Base-by-base conservation (phyloP, 2,888 invertebrate genomes). In the Hirtodrosophila cameraria region DNA sequence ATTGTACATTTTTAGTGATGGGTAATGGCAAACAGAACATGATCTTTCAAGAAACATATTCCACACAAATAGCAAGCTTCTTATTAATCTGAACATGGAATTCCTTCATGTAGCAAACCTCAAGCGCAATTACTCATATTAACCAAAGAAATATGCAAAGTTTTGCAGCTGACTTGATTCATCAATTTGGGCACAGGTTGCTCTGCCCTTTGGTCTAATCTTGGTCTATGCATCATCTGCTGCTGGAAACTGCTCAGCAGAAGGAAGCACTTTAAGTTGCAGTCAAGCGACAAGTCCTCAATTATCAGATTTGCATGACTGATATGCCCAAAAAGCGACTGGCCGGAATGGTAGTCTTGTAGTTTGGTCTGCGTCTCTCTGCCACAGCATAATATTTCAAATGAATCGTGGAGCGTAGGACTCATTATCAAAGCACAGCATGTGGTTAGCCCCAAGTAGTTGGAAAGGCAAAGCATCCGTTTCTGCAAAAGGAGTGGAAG, bases 251-350 rank as follows among this genome's bases (percentile, higher is more conserved):
- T 42, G 43, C 30, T 53, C 28, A 50, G 55, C 43, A 39, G 15
- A 59, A 41, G 31, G 58, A 16, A 42, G 61, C 80, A 86, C 83
- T 80, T 86, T 66, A 80, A 86, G 76, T 75, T 85, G 61, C 80
- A 70, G 66, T 69, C 80, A 75, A 83, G 65, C 73, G 75, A 68
- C 79, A 81, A 83, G 81, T 73, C 85, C 82, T 83, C 83, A 83
- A 86, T 83, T 86, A 86, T 85, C 85, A 81, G 82, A 86, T 86
- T 86, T 83, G 79, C 87, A 85, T 83, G 87, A 85, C 70, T 73
- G 76, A 81, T 86, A 83, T 57, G 55, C 48, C 62, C 41, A 3
- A 30, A 64, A 49, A 25, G 46, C 48, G 57, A 57, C 42, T 63
- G 63, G 61, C 46, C 62, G 55, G 38, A 48, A 54, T 59, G 38